Evolutionary conservation across 2,888 invertebrate genomes (phyloP).

Genomic region (Philaethria dido): DNA sequence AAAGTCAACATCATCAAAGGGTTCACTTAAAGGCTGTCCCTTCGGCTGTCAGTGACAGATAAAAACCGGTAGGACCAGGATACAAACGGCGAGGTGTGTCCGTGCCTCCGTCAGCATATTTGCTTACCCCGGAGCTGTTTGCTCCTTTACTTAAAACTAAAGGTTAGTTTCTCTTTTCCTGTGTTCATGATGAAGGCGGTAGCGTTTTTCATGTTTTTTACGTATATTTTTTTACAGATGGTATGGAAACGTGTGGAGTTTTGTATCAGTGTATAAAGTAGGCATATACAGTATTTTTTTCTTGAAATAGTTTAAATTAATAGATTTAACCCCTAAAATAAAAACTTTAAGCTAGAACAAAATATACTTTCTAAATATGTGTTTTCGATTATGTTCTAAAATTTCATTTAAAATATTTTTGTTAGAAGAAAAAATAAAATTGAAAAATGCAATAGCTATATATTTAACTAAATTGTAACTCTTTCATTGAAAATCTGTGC

Average conservation of each 20-base stretch:
- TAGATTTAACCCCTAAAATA: too few species aligned
- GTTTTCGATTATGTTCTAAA: too few species aligned
- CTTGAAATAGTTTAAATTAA: not conserved
- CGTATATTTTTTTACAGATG: not conserved
- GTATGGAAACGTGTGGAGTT: too few species aligned
- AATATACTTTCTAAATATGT: too few species aligned
- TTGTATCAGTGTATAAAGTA: too few species aligned
- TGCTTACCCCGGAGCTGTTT: constrained; percentile 79
- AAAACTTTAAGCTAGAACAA: too few species aligned
- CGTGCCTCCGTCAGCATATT: constrained; percentile 80
- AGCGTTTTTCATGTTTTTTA: not conserved
- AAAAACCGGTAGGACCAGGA: constrained; percentile 69
- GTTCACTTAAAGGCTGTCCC: constrained; percentile 64
- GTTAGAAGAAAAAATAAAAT: too few species aligned
- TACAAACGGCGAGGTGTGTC: constrained; percentile 65
- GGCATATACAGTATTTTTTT: too few species aligned
- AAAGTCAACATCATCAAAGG: constrained; percentile 68
- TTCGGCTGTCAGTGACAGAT: constrained; percentile 75
- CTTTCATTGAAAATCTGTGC: not conserved
- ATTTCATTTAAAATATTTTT: too few species aligned
- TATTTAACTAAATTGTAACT: not conserved
- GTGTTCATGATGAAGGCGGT: not conserved
- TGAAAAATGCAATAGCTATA: not conserved
- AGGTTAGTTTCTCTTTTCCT: constrained; percentile 17
- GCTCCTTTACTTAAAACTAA: constrained; percentile 75